A percentile compares a stretch with the other conserved stretches of the same genome.
phyloP scores from a whole-genome alignment of 2,113 vertebrate species.

The Tichodroma muraria region DNA sequence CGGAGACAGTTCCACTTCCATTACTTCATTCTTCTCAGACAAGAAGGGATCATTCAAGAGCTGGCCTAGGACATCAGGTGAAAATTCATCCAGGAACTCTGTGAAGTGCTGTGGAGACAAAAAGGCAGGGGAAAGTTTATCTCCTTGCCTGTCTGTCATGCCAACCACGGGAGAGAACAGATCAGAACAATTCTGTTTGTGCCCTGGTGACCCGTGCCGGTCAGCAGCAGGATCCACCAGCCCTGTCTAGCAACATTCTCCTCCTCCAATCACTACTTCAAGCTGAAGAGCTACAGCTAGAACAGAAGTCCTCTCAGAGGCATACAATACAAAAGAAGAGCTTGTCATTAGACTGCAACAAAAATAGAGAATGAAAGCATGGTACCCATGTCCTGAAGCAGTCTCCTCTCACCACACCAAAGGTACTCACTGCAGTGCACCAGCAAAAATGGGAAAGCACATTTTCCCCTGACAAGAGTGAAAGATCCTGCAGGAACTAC shows the following conservation, averaged over 20 bases:
- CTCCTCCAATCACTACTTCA: background rate
- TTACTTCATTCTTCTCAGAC: slow-evolving; percentile 80
- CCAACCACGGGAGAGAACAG: background rate
- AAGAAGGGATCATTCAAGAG: slow-evolving; percentile 96
- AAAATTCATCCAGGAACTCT: slow-evolving; percentile 93
- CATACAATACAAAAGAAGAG: background rate
- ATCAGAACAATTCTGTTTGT: background rate
- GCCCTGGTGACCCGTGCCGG: background rate
- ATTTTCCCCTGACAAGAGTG: background rate
- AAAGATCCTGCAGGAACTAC: background rate
- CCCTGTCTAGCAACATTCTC: background rate
- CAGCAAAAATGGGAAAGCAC: background rate
- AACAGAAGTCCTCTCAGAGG: background rate
- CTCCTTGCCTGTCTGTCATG: background rate
- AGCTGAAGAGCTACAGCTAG: background rate
- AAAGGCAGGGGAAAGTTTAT: background rate
- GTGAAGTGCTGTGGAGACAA: slow-evolving; percentile 85
- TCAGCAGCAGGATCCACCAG: slow-evolving; percentile 20
- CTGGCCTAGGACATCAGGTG: slow-evolving; percentile 93
- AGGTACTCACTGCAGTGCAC: background rate
- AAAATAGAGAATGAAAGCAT: background rate
- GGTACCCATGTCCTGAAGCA: background rate
- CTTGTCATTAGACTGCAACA: background rate
- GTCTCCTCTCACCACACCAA: background rate
- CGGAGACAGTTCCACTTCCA: slow-evolving; percentile 82